A percentile compares a stretch with the other conserved stretches of the same genome.
phyloP scores from a whole-genome alignment of 2,797 vertebrate genomes.

The Meriones psammophilus region DNA sequence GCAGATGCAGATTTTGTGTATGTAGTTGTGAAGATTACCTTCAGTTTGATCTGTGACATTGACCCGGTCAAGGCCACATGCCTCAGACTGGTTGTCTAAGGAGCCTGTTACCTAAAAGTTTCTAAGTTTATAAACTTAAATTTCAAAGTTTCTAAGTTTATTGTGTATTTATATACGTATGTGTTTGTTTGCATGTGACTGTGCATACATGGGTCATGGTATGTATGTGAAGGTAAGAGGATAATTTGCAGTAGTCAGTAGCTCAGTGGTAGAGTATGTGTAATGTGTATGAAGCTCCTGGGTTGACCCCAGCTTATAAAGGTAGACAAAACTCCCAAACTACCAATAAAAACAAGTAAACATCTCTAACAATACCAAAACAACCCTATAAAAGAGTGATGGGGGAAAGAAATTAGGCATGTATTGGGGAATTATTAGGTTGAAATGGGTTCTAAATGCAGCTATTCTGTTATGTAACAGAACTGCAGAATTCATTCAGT shows the following conservation, averaged over 20 bases:
- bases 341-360: not conserved
- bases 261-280: not conserved
- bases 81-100: conserved; percentile 28
- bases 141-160: no score
- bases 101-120: not conserved
- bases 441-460: conserved; percentile 39
- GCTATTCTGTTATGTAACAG: not conserved
- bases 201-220: no score
- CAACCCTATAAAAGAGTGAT: not conserved
- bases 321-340: not conserved
- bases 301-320: not conserved
- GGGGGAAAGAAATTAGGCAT: not conserved
- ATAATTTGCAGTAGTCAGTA: no score
- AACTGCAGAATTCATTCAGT: conserved; percentile 1
- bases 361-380: not conserved
- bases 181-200: no score
- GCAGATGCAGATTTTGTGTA: conserved; percentile 22
- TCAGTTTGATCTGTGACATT: not conserved
- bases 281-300: not conserved
- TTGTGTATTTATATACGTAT: no score
- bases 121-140: not conserved
- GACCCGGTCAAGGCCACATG: not conserved
- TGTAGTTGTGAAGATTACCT: conserved; percentile 10
- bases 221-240: no score
- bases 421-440: not conserved